Percentiles rank a stretch among this genome's conserved stretches.
Conservation (phyloP, 2,113 vertebrate genomes). For the Oreochromis aureus region DNA sequence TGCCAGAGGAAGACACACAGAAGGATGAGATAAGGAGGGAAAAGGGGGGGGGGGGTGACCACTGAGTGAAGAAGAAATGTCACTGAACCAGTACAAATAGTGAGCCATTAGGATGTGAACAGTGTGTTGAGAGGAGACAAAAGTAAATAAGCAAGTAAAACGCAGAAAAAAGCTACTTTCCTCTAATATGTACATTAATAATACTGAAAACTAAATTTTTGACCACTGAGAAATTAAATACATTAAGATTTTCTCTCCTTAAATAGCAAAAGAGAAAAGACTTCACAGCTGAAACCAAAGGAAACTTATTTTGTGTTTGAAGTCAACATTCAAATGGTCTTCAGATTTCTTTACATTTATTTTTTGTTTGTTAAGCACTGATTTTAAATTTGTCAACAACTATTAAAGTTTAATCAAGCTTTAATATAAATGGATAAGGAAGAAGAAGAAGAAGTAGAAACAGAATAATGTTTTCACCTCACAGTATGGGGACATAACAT, state of each 20-base stretch:
- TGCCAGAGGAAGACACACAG: background rate
- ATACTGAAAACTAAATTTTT: background rate
- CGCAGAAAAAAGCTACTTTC: background rate
- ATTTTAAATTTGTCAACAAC: background rate
- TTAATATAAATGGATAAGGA: background rate
- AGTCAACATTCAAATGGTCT: background rate
- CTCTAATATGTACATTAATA: background rate
- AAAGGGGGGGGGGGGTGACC: background rate
- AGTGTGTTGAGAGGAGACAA: background rate
- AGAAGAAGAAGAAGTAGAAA: background rate
- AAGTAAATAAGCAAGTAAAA: background rate
- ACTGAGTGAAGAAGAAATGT: background rate
- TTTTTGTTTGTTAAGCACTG: background rate
- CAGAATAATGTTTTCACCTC: background rate
- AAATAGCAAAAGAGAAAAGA: background rate
- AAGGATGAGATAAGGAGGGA: background rate
- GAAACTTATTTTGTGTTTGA: background rate
- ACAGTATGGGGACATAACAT: background rate
- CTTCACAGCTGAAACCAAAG: background rate
- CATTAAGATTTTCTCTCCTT: background rate
- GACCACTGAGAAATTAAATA: background rate
- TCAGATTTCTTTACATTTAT: background rate
- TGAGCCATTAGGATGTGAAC: background rate
- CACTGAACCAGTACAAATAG: background rate
- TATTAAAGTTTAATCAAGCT: background rate